phyloP scores from a whole-genome alignment of 2,888 invertebrate species.

The Hirtodrosophila confusa region DNA sequence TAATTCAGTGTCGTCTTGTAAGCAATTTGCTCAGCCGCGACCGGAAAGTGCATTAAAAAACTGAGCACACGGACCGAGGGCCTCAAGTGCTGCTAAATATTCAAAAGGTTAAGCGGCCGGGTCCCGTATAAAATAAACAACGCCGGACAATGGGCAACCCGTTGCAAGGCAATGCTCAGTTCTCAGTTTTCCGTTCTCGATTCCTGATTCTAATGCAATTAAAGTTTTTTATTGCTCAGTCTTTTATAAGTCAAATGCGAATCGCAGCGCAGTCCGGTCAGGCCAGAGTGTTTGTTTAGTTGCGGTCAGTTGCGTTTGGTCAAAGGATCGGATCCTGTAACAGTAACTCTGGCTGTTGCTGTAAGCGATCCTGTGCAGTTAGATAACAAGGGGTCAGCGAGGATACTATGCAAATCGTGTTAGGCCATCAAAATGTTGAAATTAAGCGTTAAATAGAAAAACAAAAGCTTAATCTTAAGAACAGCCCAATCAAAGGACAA shows the following conservation, averaged over 20 bases:
- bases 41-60: slow-evolving; percentile 65
- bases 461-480: slow-evolving; percentile 76
- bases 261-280: slow-evolving; percentile 44
- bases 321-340: slow-evolving; percentile 41
- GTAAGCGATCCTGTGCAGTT: slow-evolving; percentile 55
- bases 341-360: not conserved
- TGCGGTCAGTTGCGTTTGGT: slow-evolving; percentile 70
- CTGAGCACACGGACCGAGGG: slow-evolving; percentile 13
- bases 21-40: slow-evolving; percentile 20
- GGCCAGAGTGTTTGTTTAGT: slow-evolving; percentile 72
- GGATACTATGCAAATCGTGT: slow-evolving; percentile 52
- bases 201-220: slow-evolving; percentile 67
- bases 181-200: slow-evolving; percentile 2
- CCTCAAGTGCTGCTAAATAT: slow-evolving; percentile 58
- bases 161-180: slow-evolving; percentile 28
- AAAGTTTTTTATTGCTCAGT: slow-evolving; percentile 38
- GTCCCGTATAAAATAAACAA: slow-evolving; percentile 64
- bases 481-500: slow-evolving; percentile 72
- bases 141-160: slow-evolving; percentile 40
- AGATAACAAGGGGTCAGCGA: slow-evolving; percentile 59
- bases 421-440: slow-evolving; percentile 75
- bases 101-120: slow-evolving; percentile 70
- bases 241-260: slow-evolving; percentile 67
- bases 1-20: slow-evolving; percentile 31
- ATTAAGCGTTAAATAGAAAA: slow-evolving; percentile 78